These are phyloP conservation scores for Sebastes diaconus DNA, from an alignment of 2,797 vertebrate genomes.

Conservation along the genomic window DNA sequence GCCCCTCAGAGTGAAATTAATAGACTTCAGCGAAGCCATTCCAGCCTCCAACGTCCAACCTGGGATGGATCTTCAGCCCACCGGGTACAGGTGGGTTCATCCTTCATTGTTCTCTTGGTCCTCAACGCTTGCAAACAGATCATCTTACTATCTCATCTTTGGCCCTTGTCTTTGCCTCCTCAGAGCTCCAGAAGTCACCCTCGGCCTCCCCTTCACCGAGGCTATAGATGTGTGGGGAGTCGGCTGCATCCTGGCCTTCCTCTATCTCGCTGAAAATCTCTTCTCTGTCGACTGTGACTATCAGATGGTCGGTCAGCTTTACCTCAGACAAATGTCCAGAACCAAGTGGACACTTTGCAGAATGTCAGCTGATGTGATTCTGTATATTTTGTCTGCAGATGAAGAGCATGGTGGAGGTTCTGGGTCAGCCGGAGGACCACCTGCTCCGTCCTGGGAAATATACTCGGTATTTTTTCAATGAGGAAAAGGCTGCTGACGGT, in stretches of 20 bases:
- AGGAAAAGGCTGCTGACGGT: neutral
- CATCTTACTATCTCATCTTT: neutral
- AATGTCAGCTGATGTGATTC: neutral
- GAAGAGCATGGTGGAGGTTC: conserved; percentile 25
- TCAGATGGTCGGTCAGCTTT: conserved; percentile 10
- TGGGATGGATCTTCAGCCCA: neutral
- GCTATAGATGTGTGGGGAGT: conserved; percentile 35
- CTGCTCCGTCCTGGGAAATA: conserved; percentile 4
- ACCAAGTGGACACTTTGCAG: neutral
- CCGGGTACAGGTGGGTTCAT: neutral
- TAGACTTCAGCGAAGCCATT: conserved; percentile 15
- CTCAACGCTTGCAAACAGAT: neutral
- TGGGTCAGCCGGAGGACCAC: conserved; percentile 24
- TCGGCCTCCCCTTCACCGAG: conserved; percentile 40
- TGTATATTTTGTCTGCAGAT: conserved; percentile 20
- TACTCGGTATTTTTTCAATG: neutral
- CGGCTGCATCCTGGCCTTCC: conserved; percentile 23
- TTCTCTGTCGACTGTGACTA: conserved; percentile 25
- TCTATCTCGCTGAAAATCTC: conserved; percentile 30
- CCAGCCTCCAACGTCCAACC: neutral
- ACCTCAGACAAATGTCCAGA: neutral
- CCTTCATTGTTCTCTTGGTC: neutral
- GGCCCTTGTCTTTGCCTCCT: neutral
- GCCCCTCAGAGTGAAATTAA: conserved; percentile 24
- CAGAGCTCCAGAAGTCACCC: conserved; percentile 32